Conservation (phyloP, 2,888 invertebrate species). For the Synergus gifuensis region DNA sequence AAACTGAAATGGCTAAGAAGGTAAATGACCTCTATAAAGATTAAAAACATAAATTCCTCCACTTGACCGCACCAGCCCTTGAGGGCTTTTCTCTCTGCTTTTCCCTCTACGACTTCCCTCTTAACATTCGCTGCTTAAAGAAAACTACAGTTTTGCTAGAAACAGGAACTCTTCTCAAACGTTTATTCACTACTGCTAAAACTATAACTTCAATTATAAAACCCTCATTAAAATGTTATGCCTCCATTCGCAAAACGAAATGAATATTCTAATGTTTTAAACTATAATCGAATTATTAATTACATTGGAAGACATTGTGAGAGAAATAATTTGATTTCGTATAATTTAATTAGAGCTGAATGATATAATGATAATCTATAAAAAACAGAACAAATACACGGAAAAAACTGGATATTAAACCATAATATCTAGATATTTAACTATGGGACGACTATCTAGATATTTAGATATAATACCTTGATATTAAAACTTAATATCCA, state of each 20-base stretch:
- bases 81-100: conserved; percentile 31
- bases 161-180: background rate
- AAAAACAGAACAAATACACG: too few species aligned
- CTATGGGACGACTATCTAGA: too few species aligned
- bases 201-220: background rate
- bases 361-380: too few species aligned
- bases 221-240: background rate
- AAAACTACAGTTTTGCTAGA: conserved; percentile 23
- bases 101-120: conserved; percentile 21
- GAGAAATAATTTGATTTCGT: too few species aligned
- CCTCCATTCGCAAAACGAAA: background rate
- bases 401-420: too few species aligned
- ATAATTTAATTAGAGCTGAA: too few species aligned
- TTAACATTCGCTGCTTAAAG: conserved; percentile 10
- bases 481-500: too few species aligned
- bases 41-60: conserved; percentile 18
- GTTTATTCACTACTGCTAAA: conserved; percentile 1
- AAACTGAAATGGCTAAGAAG: background rate
- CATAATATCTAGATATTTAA: too few species aligned
- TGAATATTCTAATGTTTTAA: too few species aligned
- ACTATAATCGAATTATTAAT: too few species aligned
- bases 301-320: too few species aligned
- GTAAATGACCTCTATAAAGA: conserved; percentile 25
- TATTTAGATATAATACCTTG: too few species aligned
- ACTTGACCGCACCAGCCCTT: conserved; percentile 33